Conservation (phyloP, 2,888 invertebrate genomes). For the Ophraella communa region DNA sequence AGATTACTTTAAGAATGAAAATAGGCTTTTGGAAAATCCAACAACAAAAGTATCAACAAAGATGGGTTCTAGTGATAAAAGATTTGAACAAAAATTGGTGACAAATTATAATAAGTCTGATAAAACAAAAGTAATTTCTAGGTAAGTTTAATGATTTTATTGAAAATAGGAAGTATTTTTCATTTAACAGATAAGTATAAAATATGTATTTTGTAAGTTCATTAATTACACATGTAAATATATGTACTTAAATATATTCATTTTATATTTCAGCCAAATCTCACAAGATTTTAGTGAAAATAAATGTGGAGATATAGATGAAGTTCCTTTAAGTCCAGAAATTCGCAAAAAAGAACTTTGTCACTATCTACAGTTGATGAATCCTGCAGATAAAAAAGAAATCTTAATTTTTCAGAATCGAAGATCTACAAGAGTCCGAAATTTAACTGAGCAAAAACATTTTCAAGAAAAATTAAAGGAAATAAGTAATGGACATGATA, state of each 20-base stretch:
- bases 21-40: conserved; percentile 6
- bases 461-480: conserved; percentile 11
- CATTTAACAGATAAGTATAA: no score
- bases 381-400: conserved; percentile 51
- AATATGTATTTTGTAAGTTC: no score
- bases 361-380: conserved; percentile 56
- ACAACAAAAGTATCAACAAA: conserved; percentile 7
- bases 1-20: conserved; percentile 29
- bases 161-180: neutral
- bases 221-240: conserved; percentile 12
- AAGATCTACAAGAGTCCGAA: conserved; percentile 54
- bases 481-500: conserved; percentile 1
- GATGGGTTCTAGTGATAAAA: neutral
- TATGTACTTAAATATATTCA: neutral
- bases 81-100: neutral
- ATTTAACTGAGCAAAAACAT: conserved; percentile 47
- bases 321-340: conserved; percentile 51
- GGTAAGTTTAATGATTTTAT: neutral
- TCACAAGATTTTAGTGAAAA: conserved; percentile 12
- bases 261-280: conserved; percentile 1
- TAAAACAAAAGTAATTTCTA: neutral
- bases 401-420: conserved; percentile 50
- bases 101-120: neutral
- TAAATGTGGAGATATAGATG: conserved; percentile 29
- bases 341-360: conserved; percentile 55